These are phyloP conservation scores for Digitonthophagus gazella DNA, from an alignment of 2,888 invertebrate genomes.

Conservation along the genomic window DNA sequence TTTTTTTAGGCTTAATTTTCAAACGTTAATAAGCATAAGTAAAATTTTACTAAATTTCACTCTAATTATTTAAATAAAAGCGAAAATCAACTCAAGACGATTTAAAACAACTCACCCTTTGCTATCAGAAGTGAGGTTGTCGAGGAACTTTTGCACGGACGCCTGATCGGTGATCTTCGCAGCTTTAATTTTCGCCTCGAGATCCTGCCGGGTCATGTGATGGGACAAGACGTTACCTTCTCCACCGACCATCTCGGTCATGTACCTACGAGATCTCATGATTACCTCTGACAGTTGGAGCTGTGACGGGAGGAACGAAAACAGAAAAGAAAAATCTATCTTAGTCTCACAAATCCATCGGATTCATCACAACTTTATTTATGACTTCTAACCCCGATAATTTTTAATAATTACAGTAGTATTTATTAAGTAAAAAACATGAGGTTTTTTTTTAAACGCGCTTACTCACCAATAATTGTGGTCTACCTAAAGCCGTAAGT, in stretches of 20 bases:
- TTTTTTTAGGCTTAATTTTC: no score
- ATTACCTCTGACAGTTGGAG: constrained; percentile 97
- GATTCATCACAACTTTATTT: no score
- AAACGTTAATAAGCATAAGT: no score
- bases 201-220: constrained; percentile 82
- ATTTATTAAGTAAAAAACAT: no score
- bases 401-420: no score
- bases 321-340: background rate
- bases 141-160: constrained; percentile 83
- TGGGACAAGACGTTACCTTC: constrained; percentile 84
- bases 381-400: no score
- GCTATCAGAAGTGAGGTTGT: constrained; percentile 87
- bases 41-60: no score
- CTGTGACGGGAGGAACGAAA: constrained; percentile 54
- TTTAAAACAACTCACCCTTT: constrained; percentile 70
- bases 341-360: no score
- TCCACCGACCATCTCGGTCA: constrained; percentile 86
- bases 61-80: no score
- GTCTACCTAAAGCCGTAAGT: constrained; percentile 94
- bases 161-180: constrained; percentile 72
- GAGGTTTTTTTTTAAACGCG: background rate
- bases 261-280: constrained; percentile 91
- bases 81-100: no score
- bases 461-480: constrained; percentile 85
- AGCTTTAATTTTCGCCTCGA: constrained; percentile 77